A percentile compares a stretch with the other conserved stretches of the same genome.
Evolutionary conservation across 2,113 vertebrate species (phyloP).

Genomic region (Brachyistius frenatus): DNA sequence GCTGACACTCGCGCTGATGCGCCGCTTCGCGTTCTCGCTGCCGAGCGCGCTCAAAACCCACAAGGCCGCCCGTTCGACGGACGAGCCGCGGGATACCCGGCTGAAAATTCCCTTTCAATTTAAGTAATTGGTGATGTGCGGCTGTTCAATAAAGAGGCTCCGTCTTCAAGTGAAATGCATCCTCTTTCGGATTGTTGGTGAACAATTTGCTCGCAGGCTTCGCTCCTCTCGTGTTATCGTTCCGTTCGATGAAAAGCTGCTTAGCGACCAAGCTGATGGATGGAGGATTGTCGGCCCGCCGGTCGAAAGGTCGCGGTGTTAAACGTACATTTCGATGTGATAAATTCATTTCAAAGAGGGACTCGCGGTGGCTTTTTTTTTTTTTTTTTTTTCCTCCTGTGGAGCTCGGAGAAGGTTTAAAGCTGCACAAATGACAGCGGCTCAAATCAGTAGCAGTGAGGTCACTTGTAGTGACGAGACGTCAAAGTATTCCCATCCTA

Average conservation of each 20-base stretch:
- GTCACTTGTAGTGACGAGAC: no score
- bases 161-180: not conserved
- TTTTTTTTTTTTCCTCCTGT: no score
- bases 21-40: not conserved
- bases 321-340: no score
- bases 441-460: no score
- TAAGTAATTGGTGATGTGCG: not conserved
- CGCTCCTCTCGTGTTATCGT: not conserved
- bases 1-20: conserved; percentile 15
- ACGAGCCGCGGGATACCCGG: conserved; percentile 50
- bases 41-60: not conserved
- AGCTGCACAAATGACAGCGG: no score
- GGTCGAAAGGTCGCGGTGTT: no score
- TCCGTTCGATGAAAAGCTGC: conserved; percentile 10
- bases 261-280: not conserved
- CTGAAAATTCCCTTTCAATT: conserved; percentile 21
- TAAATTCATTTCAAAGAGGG: no score
- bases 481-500: no score
- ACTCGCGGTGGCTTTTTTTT: no score
- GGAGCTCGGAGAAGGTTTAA: no score
- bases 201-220: not conserved
- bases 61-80: conserved; percentile 44
- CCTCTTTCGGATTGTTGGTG: not conserved
- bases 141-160: not conserved
- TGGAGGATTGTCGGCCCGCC: no score